Base-by-base conservation (phyloP, 2,113 vertebrate genomes). In the Conger conger region DNA sequence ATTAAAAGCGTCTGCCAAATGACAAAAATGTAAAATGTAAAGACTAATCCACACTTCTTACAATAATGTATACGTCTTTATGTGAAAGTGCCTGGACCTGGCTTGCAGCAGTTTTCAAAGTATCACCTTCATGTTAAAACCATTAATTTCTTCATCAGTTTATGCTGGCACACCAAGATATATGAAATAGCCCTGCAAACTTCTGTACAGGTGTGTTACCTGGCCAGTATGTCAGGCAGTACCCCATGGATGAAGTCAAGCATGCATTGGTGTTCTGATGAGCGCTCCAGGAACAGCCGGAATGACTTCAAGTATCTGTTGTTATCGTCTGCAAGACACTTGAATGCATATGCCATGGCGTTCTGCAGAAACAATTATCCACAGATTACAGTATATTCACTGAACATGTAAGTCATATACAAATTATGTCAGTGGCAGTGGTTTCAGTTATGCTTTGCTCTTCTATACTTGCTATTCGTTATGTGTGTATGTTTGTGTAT, bases 241-340 rank as follows among this genome's bases (percentile, higher is more conserved):
- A 83, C 88, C 0, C 90, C 87, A 86, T 90, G 92, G 91, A 96
- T 96, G 92, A 97, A 97, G 82, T 95, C 93, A 0, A 88, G 92
- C 95, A 97, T 96, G 86, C 96, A 95, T 88, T 96, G 93, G 86
- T 97, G 96, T 88, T 97, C 96, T 37, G 96, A 95, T 9, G 96
- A 97, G 80, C 95, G 93, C 42, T 96, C 92, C 94, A 97, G 86
- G 88, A 97, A 97, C 0, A 96, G 76, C 82, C 95, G 91, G 79
- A 97, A 97, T 81, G 94, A 91, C 87, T 93, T 93, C 85, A 92
- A 92, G 83, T 97, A 97, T 81, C 94, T 91, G 79, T 57, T 84
- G 84, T 96, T 93, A 53, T 95, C 93, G 0, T 90, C 83, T 76
- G 91, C 83, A 84, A 97, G 93, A 82, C 92, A 92, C 86, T 84